These are phyloP conservation scores for Eulithis testata DNA, from an alignment of 2,888 invertebrate genomes.

Conservation along the genomic window DNA sequence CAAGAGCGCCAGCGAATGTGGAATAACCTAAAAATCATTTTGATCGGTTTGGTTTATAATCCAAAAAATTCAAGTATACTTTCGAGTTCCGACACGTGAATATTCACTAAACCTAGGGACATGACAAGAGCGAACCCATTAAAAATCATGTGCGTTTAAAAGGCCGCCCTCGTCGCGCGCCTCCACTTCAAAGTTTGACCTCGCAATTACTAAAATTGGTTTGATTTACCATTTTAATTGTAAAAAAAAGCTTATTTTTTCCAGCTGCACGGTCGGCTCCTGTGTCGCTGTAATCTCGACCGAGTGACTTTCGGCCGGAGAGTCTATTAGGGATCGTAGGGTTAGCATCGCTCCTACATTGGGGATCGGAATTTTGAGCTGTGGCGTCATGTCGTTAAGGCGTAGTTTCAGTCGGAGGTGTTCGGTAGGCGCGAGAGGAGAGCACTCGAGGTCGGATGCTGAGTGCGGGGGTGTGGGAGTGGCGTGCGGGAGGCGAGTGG, in stretches of 20 bases:
- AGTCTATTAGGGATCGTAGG: constrained; percentile 76
- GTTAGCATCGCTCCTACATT: constrained; percentile 56
- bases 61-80: background rate
- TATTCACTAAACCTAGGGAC: constrained; percentile 41
- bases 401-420: constrained; percentile 81
- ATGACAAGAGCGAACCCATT: constrained; percentile 56
- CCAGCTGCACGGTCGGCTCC: constrained; percentile 65
- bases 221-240: constrained; percentile 85
- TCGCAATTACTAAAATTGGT: constrained; percentile 84
- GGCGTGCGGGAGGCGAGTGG: constrained; percentile 69
- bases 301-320: constrained; percentile 80
- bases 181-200: constrained; percentile 79
- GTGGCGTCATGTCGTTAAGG: constrained; percentile 78
- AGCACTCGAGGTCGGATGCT: constrained; percentile 85
- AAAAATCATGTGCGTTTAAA: constrained; percentile 73
- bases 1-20: constrained; percentile 24
- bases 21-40: constrained; percentile 11
- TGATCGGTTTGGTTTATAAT: constrained; percentile 19
- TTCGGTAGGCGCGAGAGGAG: constrained; percentile 82
- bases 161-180: constrained; percentile 64
- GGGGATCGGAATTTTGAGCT: constrained; percentile 76
- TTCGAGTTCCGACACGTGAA: constrained; percentile 1
- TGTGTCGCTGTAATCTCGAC: constrained; percentile 79
- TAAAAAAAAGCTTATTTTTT: constrained; percentile 84
- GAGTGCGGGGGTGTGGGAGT: constrained; percentile 71